phyloP scores from a whole-genome alignment of 2,797 vertebrate species.

The Remorina albescens region DNA sequence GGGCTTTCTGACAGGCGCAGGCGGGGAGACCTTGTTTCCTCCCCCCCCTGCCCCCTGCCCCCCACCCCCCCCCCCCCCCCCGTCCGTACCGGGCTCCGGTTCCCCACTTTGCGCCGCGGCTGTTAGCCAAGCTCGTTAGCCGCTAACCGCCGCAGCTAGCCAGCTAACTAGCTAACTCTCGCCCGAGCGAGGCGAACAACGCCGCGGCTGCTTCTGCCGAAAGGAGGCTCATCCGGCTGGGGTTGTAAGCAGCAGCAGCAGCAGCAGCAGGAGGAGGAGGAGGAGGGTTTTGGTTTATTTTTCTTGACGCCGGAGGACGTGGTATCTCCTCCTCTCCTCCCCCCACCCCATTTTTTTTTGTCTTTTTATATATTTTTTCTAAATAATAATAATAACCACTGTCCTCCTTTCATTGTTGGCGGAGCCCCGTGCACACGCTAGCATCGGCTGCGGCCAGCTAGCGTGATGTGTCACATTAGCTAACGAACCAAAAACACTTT shows the following conservation, averaged over 20 bases:
- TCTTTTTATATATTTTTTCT: no score
- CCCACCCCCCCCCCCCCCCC: no score
- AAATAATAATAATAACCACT: no score
- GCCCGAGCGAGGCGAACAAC: conserved; percentile 58
- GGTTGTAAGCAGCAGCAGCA: no score
- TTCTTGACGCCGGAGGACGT: background rate
- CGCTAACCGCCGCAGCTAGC: conserved; percentile 54
- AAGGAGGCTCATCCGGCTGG: conserved; percentile 16
- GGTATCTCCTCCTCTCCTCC: no score
- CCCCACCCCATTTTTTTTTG: no score
- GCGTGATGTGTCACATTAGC: conserved; percentile 53
- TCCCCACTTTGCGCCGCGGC: no score
- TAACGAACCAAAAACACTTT: conserved; percentile 21
- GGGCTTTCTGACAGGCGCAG: background rate
- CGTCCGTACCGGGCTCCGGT: no score
- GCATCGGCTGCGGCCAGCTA: conserved; percentile 40
- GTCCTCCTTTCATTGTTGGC: conserved; percentile 20
- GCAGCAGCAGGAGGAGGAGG: no score
- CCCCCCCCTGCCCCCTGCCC: no score
- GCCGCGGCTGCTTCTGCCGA: conserved; percentile 14
- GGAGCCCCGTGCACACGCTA: conserved; percentile 43
- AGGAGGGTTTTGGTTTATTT: no score
- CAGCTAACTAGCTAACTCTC: conserved; percentile 47
- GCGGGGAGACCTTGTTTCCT: no score
- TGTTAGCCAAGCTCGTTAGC: conserved; percentile 48